phyloP scores from a whole-genome alignment of 2,797 vertebrate species.

The Karalla daura region DNA sequence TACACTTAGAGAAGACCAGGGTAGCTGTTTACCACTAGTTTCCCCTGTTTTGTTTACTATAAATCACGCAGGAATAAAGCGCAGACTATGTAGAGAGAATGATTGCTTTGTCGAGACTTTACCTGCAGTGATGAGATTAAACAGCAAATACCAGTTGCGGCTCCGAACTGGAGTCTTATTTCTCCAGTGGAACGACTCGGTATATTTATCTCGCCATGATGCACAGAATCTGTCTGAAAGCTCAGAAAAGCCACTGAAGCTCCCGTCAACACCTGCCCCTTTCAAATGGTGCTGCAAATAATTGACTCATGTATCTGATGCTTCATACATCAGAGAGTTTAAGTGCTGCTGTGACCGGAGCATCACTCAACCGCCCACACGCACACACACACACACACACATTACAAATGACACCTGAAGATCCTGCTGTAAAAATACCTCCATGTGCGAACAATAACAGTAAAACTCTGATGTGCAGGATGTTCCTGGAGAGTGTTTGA shows the following conservation, averaged over 20 bases:
- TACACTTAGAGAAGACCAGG: neutral
- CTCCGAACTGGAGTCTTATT: constrained; percentile 20
- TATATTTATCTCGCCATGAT: constrained; percentile 39
- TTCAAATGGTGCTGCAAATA: constrained; percentile 54
- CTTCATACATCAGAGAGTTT: constrained; percentile 50
- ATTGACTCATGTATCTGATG: constrained; percentile 56
- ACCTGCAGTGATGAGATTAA: constrained; percentile 15
- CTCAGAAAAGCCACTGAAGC: constrained; percentile 20
- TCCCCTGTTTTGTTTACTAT: neutral
- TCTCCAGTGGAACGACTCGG: constrained; percentile 27
- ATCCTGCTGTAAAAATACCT: constrained; percentile 22
- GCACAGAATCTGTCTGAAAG: constrained; percentile 25
- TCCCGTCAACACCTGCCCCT: constrained; percentile 44
- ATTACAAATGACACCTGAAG: constrained; percentile 31
- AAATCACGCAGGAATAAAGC: neutral
- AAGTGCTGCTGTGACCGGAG: constrained; percentile 52
- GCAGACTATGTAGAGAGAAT: neutral
- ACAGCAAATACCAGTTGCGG: neutral
- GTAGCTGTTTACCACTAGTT: neutral
- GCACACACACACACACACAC: neutral
- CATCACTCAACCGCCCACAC: constrained; percentile 36
- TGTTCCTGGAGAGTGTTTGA: constrained; percentile 14
- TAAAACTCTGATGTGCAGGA: neutral
- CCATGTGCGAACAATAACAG: constrained; percentile 8
- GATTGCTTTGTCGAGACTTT: constrained; percentile 4